Evolutionary conservation across 2,888 invertebrate genomes (phyloP).

Genomic region (Lithophane socia): DNA sequence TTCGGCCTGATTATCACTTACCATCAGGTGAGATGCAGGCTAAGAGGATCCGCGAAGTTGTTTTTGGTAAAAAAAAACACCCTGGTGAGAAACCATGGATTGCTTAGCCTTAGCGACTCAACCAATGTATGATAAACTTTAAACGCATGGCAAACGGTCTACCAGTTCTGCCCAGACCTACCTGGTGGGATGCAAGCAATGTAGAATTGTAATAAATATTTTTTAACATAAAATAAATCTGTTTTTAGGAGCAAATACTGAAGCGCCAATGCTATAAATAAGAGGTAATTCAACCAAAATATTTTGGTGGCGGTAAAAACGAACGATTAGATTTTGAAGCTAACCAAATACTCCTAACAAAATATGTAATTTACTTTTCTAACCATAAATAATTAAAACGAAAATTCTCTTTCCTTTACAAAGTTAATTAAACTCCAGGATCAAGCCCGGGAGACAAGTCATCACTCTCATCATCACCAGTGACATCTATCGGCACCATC

Average conservation of each 20-base stretch:
- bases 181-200: too few relatives aligned
- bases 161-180: neutral
- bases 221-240: constrained; percentile 56
- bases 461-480: constrained; percentile 84
- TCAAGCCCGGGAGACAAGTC: constrained; percentile 87
- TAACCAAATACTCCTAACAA: neutral
- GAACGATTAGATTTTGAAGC: neutral
- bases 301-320: constrained; percentile 68
- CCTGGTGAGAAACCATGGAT: too few relatives aligned
- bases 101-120: too few relatives aligned
- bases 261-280: constrained; percentile 72
- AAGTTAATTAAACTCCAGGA: constrained; percentile 79
- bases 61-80: too few relatives aligned
- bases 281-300: constrained; percentile 75
- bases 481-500: constrained; percentile 77
- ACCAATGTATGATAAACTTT: too few relatives aligned
- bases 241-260: constrained; percentile 82
- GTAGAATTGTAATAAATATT: too few relatives aligned
- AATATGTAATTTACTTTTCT: neutral
- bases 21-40: too few relatives aligned
- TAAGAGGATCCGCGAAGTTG: too few relatives aligned
- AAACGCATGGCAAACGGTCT: too few relatives aligned
- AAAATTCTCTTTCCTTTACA: constrained; percentile 67
- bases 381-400: constrained; percentile 48
- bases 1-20: too few relatives aligned